Evolutionary conservation across 2,113 vertebrate genomes (phyloP).

Genomic region (Tupaia tana): DNA sequence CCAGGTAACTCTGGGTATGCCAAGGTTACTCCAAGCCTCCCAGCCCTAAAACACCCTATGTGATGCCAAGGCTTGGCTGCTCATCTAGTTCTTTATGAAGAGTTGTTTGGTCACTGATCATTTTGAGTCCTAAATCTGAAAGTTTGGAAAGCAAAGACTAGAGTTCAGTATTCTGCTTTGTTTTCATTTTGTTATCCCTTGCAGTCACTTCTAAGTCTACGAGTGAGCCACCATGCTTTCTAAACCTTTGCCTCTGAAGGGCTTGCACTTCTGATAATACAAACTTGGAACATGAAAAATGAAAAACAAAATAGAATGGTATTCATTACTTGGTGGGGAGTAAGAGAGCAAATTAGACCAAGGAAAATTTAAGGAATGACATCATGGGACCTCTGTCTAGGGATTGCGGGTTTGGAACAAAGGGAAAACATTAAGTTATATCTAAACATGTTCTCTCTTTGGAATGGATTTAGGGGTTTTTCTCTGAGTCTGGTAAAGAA

Average conservation of each 20-base stretch:
- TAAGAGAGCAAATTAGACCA: not conserved
- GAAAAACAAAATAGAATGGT: not conserved
- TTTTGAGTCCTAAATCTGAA: not conserved
- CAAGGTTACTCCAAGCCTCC: not conserved
- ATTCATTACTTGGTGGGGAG: not conserved
- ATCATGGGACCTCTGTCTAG: not conserved
- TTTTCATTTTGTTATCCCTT: not conserved
- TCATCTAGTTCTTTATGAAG: slow-evolving; percentile 1
- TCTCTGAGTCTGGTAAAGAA: not conserved
- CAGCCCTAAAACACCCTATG: not conserved
- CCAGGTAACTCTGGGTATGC: slow-evolving; percentile 4
- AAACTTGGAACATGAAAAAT: not conserved
- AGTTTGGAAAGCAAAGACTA: not conserved
- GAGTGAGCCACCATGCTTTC: not conserved
- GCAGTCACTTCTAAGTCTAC: not conserved
- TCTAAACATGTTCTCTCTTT: not conserved
- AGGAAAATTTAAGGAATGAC: not conserved
- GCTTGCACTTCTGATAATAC: not conserved
- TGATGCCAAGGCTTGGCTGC: not conserved
- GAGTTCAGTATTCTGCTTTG: not conserved
- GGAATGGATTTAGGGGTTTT: not conserved
- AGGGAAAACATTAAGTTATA: not conserved
- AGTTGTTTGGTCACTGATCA: not conserved
- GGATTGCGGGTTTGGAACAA: not conserved
- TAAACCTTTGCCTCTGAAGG: not conserved